A percentile compares a stretch with the other conserved stretches of the same genome.
Evolutionary conservation across 1,140 invertebrate species (phyloP).

Genomic region (Charaxes varanes): DNA sequence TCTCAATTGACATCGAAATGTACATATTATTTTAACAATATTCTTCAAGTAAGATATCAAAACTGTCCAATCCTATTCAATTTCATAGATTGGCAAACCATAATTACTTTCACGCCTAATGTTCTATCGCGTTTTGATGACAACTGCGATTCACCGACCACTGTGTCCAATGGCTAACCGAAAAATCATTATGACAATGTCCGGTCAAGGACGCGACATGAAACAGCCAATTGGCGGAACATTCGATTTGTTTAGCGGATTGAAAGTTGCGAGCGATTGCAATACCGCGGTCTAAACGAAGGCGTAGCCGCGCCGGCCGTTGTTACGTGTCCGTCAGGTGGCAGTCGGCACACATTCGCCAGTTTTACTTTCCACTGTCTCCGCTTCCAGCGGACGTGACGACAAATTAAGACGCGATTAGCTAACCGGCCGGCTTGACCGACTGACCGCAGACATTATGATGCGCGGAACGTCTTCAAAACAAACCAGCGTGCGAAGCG

Average conservation of each 20-base stretch:
- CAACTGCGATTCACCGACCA: too few relatives aligned
- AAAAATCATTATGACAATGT: constrained; percentile 5
- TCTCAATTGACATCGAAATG: too few relatives aligned
- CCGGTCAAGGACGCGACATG: constrained; percentile 19
- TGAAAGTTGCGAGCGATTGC: constrained; percentile 5
- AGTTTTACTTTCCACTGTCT: constrained; percentile 23
- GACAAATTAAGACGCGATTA: constrained; percentile 9
- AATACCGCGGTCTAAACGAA: neutral
- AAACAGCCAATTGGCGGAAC: constrained; percentile 9
- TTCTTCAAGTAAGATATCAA: too few relatives aligned
- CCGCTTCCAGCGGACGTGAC: constrained; percentile 8
- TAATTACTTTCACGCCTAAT: neutral
- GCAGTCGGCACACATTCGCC: constrained; percentile 19
- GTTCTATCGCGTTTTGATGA: neutral
- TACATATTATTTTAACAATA: too few relatives aligned
- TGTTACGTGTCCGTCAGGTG: constrained; percentile 13
- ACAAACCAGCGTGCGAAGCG: constrained; percentile 13
- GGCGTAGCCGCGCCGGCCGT: neutral
- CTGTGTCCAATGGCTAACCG: neutral
- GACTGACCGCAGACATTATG: constrained; percentile 10
- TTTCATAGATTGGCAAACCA: too few relatives aligned
- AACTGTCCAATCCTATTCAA: too few relatives aligned
- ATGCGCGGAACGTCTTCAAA: constrained; percentile 9
- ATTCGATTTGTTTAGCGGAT: constrained; percentile 6
- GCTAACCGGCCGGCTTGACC: constrained; percentile 11